Conservation (phyloP, 2,113 vertebrate genomes). For the Merops nubicus region DNA sequence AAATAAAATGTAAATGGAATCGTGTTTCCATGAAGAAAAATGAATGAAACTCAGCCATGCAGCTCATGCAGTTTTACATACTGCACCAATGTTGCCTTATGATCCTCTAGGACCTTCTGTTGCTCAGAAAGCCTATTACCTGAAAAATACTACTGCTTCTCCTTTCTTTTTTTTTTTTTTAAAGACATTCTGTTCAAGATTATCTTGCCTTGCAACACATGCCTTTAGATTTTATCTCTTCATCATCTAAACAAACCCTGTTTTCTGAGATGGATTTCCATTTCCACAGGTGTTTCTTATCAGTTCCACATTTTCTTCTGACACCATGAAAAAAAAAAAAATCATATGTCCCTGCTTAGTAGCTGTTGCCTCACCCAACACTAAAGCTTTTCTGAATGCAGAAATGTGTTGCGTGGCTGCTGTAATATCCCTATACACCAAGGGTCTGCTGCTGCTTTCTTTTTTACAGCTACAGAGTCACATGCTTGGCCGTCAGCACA, state of each 20-base stretch:
- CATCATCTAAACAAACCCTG: constrained; percentile 13
- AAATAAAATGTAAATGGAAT: constrained; percentile 16
- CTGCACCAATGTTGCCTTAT: constrained; percentile 80
- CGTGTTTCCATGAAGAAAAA: constrained; percentile 1
- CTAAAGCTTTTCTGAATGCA: constrained; percentile 33
- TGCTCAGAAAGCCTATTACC: constrained; percentile 33
- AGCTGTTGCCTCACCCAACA: constrained; percentile 32
- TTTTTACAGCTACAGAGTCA: constrained; percentile 13
- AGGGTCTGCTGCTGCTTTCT: constrained; percentile 47
- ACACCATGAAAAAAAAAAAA: neutral
- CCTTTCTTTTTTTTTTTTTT: neutral
- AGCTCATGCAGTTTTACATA: constrained; percentile 6
- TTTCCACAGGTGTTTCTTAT: constrained; percentile 53
- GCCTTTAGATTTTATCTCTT: constrained; percentile 52
- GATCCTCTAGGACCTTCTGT: constrained; percentile 80
- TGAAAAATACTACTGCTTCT: neutral
- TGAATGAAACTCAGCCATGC: neutral
- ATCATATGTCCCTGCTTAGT: constrained; percentile 21
- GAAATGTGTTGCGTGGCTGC: constrained; percentile 41
- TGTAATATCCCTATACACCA: constrained; percentile 35
- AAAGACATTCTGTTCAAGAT: neutral
- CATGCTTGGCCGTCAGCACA: constrained; percentile 13
- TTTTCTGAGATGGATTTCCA: constrained; percentile 21
- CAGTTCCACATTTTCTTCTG: constrained; percentile 41
- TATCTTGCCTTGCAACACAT: constrained; percentile 18